Base-by-base conservation (phyloP, 2,113 vertebrate species). In the Grallaria varia region DNA sequence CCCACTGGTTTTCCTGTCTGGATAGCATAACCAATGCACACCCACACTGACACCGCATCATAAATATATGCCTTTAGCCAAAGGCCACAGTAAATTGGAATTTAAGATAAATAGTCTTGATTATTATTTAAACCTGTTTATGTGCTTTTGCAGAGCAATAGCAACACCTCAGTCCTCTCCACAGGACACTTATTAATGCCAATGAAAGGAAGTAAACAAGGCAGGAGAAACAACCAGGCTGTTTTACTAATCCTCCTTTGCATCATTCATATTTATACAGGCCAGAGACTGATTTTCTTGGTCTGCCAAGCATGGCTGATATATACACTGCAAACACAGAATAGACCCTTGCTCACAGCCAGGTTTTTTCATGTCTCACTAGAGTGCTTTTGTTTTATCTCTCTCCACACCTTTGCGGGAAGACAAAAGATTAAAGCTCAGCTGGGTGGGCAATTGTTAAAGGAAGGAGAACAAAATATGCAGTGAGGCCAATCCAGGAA, bases 231-330 rank as follows among this genome's bases (percentile, higher is more conserved):
- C 33, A 77, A 28, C 15, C 16, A 45, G 45, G 45, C n/a, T 71
- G 15, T 93, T 93, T 94, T 63, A 88, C 42, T 88, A 95, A 88
- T 63, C 39, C 67, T 87, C 27, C 67, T 84, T 83, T 71, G 59
- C 59, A 93, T 93, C 72, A 86, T 88, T 89, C 75, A 80, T 91
- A 69, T 83, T 97, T 93, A 74, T 39, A 71, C 55, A 52, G 90
- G 39, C 42, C 75, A 81, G 45, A 45, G 42, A 91, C 53, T 0
- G 53, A 88, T 93, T 80, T 90, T 49, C 84, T 73, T 91, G 93
- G 91, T 84, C 64, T 91, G 72, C 87, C 85, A 93, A 84, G 85
- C 82, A 58, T 35, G 58, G 87, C 87, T 86, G 85, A 90, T 44
- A 22, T 9, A 91, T 30, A 31, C 31, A 62, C 63, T 67, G 71